Base-by-base conservation (phyloP, 2,888 invertebrate genomes). In the Oscheius onirici region DNA sequence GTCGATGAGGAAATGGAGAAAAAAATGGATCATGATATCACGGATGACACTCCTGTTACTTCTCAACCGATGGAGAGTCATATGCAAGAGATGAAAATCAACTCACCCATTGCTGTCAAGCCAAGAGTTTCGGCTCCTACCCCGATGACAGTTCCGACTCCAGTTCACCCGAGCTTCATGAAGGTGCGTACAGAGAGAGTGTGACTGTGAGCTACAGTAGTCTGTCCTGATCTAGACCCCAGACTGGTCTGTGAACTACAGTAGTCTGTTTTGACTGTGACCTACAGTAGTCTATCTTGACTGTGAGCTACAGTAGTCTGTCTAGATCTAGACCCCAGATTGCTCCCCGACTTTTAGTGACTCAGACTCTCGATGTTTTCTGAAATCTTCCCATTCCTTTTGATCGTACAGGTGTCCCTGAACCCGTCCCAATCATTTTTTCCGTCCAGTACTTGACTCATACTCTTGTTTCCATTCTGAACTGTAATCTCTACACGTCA, bases 1-100 rank as follows among this genome's bases (percentile, higher is more conserved):
- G 76, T 80, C 10, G 73, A 75, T 22, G 79, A 80, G 49, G 58
- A 60, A 20, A 58, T 44, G 49, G 60, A 51, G 40, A 60, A 61
- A 52, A 70, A 41, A 10, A 63, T 41, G 52, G 61, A 63, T 8
- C 34, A 34, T 15, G 41, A 46, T n/a, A 46, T n/a, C 20, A 49
- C 34, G 69, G 51, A 51, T 26, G 69, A 51, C 40, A 49, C 69
- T n/a, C 51, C 58, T 3, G 52, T 40, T 34, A 28, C 22, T 13
- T n/a, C 43, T 22, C 60, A 41, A 13, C 44, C 60, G 3, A 24
- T 63, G n/a, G 63, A 63, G 28, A 49, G 6, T 28, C 49, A 46
- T 24, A 46, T 63, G 26, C 34, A 26, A 28, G 63, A 63, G 49
- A 24, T 63, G 49, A 63, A 63, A 28, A 63, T 51, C 58, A 69